Evolutionary conservation across 2,888 invertebrate genomes (phyloP), one percentile per base, ranked within the genome.

Genomic region (Sarcophaga rosellei): DNA sequence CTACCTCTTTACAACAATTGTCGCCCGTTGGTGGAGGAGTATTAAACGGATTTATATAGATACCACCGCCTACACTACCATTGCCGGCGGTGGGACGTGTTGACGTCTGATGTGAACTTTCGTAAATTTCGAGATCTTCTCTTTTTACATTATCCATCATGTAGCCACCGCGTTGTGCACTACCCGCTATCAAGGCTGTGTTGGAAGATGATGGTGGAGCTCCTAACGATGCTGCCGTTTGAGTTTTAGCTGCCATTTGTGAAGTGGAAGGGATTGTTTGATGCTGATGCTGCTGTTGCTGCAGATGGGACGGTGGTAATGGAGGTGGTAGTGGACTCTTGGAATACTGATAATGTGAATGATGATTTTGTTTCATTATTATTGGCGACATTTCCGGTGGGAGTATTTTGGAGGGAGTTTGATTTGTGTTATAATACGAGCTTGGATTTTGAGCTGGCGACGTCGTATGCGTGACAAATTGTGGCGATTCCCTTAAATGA

Each of bases 21-120:
- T 88, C 89, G 15, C 81, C 81, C 1, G 88, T 83, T 17, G 89
- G 87, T 12, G 88, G 87, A 25, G 89, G 87, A 45, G 89, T 85
- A 84, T 89, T 91, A 72, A 91, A 92, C 2, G 92, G 91, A 88
- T 92, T 91, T 65, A 90, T 88, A 84, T 91, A 92, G 4, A 92
- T 87, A 45, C 89, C 89, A 61, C 89, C 88, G 4, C 86, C 83
- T 12, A 10, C n/a, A 8, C 88, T 85, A 12, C 89, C 88, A 6
- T 85, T 82, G 11, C 21, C n/a, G 6, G 87, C 85, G 11, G 63
- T 4, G 20, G 59, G 83, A 17, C 83, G 83, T 12, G 70, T 12
- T 45, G 81, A 25, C 12, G 76, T 53, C 44, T 69, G 88, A 53
- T 66, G 77, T 11, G 86, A 57, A 85, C n/a, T 79, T 72, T 88